Evolutionary conservation across 2,888 invertebrate genomes (phyloP).

Genomic region (Drosophila fulvimacula): DNA sequence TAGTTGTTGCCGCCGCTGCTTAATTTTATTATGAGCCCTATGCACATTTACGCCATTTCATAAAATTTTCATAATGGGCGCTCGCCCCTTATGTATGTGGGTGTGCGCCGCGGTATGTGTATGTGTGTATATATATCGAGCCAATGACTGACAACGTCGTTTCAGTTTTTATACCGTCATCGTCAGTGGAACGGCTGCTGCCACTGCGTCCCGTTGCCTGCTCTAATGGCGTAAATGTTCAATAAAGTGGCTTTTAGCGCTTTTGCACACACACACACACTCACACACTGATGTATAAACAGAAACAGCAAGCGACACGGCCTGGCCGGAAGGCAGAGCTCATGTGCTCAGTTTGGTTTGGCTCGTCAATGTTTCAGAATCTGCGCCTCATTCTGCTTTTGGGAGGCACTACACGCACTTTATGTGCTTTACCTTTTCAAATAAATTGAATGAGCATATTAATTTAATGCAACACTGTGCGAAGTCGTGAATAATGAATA

Average conservation of each 20-base stretch:
- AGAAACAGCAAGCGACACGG: slow-evolving; percentile 15
- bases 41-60: slow-evolving; percentile 80
- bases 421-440: slow-evolving; percentile 57
- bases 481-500: slow-evolving; percentile 34
- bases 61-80: slow-evolving; percentile 77
- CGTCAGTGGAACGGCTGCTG: slow-evolving; percentile 50
- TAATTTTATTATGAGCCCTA: slow-evolving; percentile 73
- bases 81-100: slow-evolving; percentile 26
- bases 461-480: slow-evolving; percentile 48
- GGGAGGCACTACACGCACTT: slow-evolving; percentile 68
- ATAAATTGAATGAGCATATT: slow-evolving; percentile 63
- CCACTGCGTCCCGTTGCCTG: slow-evolving; percentile 51
- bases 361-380: slow-evolving; percentile 56
- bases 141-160: slow-evolving; percentile 78
- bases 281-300: slow-evolving; percentile 6
- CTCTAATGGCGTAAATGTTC: slow-evolving; percentile 79
- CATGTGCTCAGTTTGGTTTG: slow-evolving; percentile 38
- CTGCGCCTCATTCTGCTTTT: slow-evolving; percentile 59
- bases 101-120: not conserved
- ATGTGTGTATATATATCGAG: slow-evolving; percentile 21
- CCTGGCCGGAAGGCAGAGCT: slow-evolving; percentile 49
- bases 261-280: slow-evolving; percentile 36
- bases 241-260: slow-evolving; percentile 80
- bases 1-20: slow-evolving; percentile 49
- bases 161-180: slow-evolving; percentile 69